Evolutionary conservation across 1,140 invertebrate species (phyloP).

Genomic region (Neuroterus valhalla): DNA sequence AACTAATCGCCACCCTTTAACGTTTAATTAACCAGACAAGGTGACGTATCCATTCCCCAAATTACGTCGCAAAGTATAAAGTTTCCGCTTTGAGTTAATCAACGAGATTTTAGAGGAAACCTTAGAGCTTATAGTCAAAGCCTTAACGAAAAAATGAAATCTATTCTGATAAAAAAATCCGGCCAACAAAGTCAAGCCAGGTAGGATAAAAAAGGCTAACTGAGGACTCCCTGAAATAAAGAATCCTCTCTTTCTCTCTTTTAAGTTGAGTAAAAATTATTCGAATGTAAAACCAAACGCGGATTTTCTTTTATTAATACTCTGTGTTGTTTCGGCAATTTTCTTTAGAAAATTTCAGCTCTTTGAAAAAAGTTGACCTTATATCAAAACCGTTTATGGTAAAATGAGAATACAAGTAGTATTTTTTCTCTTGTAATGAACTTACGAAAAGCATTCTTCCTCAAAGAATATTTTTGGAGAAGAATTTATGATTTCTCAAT

Average conservation of each 20-base stretch:
- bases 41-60: constrained; percentile 47
- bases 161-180: not conserved
- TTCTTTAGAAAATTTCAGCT: too few relatives aligned
- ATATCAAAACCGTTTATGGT: too few relatives aligned
- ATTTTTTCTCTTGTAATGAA: too few relatives aligned
- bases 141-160: not conserved
- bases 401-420: too few relatives aligned
- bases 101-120: constrained; percentile 39
- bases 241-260: not conserved
- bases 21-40: constrained; percentile 51
- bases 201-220: not conserved
- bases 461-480: too few relatives aligned
- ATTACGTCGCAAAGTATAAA: constrained; percentile 39
- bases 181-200: not conserved
- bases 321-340: too few relatives aligned
- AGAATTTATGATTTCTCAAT: not conserved
- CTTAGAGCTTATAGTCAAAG: constrained; percentile 3
- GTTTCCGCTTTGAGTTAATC: constrained; percentile 39
- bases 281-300: too few relatives aligned
- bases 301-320: too few relatives aligned
- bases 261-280: not conserved
- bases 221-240: not conserved
- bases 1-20: constrained; percentile 55
- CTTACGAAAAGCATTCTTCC: too few relatives aligned
- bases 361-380: too few relatives aligned